Evolutionary conservation across 2,888 invertebrate species (phyloP).

Genomic region (Caenorhabditis macrosperma): DNA sequence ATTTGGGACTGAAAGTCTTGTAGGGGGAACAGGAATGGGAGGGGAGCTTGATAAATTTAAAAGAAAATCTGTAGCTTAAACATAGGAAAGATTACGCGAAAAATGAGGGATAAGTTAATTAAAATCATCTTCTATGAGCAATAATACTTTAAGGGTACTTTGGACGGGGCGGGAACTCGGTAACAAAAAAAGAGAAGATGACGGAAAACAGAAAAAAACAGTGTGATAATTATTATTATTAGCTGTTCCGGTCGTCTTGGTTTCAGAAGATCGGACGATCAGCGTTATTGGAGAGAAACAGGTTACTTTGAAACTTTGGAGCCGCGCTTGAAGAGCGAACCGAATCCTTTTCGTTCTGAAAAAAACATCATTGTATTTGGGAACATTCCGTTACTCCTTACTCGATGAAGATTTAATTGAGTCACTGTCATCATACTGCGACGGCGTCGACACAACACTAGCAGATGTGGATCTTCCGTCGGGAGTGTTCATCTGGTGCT

Average conservation of each 20-base stretch:
- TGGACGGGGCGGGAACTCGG: constrained; percentile 13
- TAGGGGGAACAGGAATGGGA: not conserved
- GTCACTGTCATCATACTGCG: constrained; percentile 61
- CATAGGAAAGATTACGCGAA: not conserved
- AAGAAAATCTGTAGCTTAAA: not conserved
- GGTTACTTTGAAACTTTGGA: constrained; percentile 58
- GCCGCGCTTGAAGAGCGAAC: constrained; percentile 59
- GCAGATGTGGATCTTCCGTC: constrained; percentile 49
- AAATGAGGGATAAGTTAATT: not conserved
- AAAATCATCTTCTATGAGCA: constrained; percentile 14
- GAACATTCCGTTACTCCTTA: not conserved
- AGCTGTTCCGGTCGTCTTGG: constrained; percentile 34
- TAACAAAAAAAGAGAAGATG: not conserved
- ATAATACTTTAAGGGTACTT: constrained; percentile 40
- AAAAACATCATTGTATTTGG: not conserved
- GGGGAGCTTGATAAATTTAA: constrained; percentile 15
- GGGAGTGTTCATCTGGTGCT: constrained; percentile 29
- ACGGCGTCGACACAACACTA: constrained; percentile 44
- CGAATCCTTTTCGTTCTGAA: constrained; percentile 62
- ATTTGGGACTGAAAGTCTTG: not conserved
- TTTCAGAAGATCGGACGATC: constrained; percentile 27
- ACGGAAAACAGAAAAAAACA: constrained; percentile 1
- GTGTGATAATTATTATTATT: not conserved
- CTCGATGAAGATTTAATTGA: constrained; percentile 61
- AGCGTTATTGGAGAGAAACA: constrained; percentile 15